Evolutionary conservation across 2,113 vertebrate species (phyloP).

Genomic region (Cacatua alba): DNA sequence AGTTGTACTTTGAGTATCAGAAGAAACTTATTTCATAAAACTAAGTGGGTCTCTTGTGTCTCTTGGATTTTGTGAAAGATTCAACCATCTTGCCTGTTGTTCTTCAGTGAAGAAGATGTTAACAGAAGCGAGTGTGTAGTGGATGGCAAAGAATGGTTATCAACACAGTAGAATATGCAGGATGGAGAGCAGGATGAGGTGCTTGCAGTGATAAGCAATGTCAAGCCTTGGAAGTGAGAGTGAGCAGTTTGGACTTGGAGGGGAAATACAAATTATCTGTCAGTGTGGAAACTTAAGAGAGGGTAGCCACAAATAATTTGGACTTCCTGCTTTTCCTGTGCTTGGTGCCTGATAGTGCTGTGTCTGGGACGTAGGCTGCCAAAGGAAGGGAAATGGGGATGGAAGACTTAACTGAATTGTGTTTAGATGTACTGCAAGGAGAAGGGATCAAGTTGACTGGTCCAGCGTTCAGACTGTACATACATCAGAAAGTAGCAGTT

Average conservation of each 20-base stretch:
- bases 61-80: neutral
- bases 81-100: neutral
- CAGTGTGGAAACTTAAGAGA: neutral
- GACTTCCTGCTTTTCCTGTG: neutral
- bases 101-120: no score
- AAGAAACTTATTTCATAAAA: neutral
- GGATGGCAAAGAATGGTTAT: neutral
- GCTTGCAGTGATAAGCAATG: neutral
- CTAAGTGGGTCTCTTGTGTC: neutral
- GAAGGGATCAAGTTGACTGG: neutral
- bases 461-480: neutral
- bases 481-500: neutral
- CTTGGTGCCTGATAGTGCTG: neutral
- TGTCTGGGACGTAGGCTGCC: neutral
- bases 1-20: neutral
- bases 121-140: accelerated
- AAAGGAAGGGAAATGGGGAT: neutral
- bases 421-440: neutral
- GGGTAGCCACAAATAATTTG: neutral
- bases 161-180: neutral
- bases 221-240: neutral
- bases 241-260: neutral
- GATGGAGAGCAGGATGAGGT: neutral
- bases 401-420: neutral
- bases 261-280: neutral